Evolutionary conservation across 1,140 invertebrate genomes (phyloP), one percentile per base, ranked within the genome.

Genomic region (Phortica variegata): DNA sequence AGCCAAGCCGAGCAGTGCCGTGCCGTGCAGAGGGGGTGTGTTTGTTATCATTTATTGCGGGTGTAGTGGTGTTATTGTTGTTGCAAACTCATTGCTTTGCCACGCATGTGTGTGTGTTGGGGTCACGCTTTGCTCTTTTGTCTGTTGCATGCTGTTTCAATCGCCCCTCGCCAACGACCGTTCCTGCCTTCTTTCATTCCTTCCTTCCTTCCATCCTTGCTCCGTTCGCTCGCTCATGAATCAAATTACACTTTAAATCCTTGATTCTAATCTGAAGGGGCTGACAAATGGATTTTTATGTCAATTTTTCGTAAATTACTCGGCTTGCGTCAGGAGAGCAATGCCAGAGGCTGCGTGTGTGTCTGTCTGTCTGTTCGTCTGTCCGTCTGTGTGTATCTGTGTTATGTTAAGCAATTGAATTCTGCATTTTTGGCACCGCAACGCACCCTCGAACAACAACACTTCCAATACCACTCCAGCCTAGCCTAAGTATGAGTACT

Each of bases 171-270:
- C n/a, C n/a, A n/a, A n/a, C n/a, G n/a, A n/a, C n/a, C n/a, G n/a
- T n/a, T n/a, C n/a, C n/a, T n/a, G n/a, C n/a, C n/a, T n/a, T n/a
- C n/a, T n/a, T n/a, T n/a, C n/a, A n/a, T 26, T 26, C 23, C 23
- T 26, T 26, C 23, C 23, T 26, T 26, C 23, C 23, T 26, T 26
- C 5, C 23, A 26, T 26, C 23, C 23, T 26, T 26, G 5, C 23
- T 26, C 10, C 23, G 5, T 26, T 26, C 23, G 5, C 10, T 26
- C 5, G 42, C 34, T 50, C 61, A 56, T 72, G 68, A 68, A 72
- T 72, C 68, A 72, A 72, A 72, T 72, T 72, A 72, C 68, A 72
- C 57, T 72, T 72, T 65, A 72, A 72, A 65, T 72, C 68, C 68
- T 72, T 72, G 68, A 72, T 72, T 72, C 59, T 71, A 71, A 72